Conservation (phyloP, 2,888 invertebrate species). For the Prionchulus punctatus region DNA sequence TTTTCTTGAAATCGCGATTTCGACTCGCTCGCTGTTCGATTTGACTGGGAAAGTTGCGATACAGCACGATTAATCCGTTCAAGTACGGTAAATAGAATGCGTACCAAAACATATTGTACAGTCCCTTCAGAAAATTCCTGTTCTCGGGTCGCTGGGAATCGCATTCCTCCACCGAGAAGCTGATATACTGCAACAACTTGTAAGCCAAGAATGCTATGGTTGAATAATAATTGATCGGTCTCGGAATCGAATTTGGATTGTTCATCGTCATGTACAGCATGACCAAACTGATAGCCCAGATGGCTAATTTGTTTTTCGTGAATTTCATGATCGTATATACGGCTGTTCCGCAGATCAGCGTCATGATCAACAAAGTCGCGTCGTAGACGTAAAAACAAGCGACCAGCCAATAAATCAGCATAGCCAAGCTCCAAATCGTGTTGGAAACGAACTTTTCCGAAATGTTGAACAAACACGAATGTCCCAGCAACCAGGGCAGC, state of each 20-base stretch:
- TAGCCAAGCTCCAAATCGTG: conserved; percentile 13
- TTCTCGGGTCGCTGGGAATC: neutral
- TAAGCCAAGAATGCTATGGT: conserved; percentile 26
- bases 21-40: conserved; percentile 19
- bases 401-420: conserved; percentile 16
- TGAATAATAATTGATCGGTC: neutral
- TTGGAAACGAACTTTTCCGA: conserved; percentile 17
- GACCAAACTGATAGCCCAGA: conserved; percentile 26
- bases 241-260: conserved; percentile 14
- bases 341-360: conserved; percentile 20
- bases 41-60: conserved; percentile 28
- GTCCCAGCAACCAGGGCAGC: conserved; percentile 20
- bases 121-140: conserved; percentile 12
- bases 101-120: conserved; percentile 32
- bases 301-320: conserved; percentile 12
- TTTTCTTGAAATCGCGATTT: neutral
- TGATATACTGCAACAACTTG: conserved; percentile 32
- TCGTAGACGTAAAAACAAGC: conserved; percentile 20
- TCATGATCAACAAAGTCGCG: conserved; percentile 18
- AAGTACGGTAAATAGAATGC: conserved; percentile 36
- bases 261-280: conserved; percentile 25
- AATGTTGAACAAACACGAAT: conserved; percentile 25
- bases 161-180: conserved; percentile 25
- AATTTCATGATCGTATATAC: conserved; percentile 4
- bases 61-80: conserved; percentile 34